Evolutionary conservation across 2,113 vertebrate genomes (phyloP).

Genomic region (Solea solea): DNA sequence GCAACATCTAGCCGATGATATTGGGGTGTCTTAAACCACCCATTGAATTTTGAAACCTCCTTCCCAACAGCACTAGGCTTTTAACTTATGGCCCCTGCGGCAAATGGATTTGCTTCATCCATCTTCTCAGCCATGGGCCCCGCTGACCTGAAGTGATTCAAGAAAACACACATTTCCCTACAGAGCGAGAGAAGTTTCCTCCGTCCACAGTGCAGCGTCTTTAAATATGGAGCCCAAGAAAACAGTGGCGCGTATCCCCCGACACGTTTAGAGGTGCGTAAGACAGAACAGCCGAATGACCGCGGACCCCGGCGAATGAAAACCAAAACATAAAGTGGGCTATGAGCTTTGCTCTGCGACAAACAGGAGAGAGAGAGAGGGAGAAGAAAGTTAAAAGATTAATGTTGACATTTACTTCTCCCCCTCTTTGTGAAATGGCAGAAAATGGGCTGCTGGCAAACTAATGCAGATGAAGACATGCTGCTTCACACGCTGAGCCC

Average conservation of each 20-base stretch:
- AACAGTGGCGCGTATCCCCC: neutral
- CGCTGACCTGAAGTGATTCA: conserved; percentile 32
- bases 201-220: neutral
- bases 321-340: conserved; percentile 24
- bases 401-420: conserved; percentile 41
- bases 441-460: conserved; percentile 31
- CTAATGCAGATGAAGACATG: conserved; percentile 37
- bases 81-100: conserved; percentile 37
- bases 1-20: neutral
- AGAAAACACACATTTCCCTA: conserved; percentile 20
- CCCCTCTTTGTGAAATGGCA: conserved; percentile 25
- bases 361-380: neutral
- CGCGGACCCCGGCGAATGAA: conserved; percentile 9
- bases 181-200: neutral
- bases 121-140: conserved; percentile 6
- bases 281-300: conserved; percentile 3
- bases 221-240: conserved; percentile 4
- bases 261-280: conserved; percentile 1
- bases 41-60: conserved; percentile 2
- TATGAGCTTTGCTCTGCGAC: conserved; percentile 23
- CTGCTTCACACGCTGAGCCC: neutral
- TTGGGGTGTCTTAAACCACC: conserved; percentile 3
- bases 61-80: conserved; percentile 32
- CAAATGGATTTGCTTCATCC: conserved; percentile 33
- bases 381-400: conserved; percentile 40